Base-by-base conservation (phyloP, 2,113 vertebrate genomes). In the Dipodomys ordii region DNA sequence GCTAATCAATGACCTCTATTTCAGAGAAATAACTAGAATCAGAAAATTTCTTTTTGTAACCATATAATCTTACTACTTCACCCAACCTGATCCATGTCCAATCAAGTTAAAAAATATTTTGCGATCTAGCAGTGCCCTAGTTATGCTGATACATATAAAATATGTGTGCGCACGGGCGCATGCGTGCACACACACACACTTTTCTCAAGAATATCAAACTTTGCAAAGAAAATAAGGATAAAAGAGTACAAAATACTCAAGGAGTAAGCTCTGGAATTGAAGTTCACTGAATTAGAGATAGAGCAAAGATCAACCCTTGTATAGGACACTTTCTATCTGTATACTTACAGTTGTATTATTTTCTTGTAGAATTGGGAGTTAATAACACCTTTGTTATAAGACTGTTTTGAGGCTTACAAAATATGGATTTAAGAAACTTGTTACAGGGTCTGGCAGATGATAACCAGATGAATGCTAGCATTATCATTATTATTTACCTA, bases 401-500 rank as follows among this genome's bases (percentile, higher is more conserved):
- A 91, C 67, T 84, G 90, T 91, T 91, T 71, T 87, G 25, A 94
- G 44, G 44, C 13, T 88, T 89, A 35, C 6, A 87, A 84, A 57
- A 57, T 62, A 81, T 76, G 30, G 64, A 88, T 18, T 0, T 32
- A 87, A 94, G 87, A n/a, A 19, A 8, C 72, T 83, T 92, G 85
- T 76, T 53, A 68, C n/a, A 88, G 49, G n/a, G n/a, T 32, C 44
- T 87, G 53, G 18, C 22, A 89, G 64, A 67, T 49, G 86, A 83
- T 86, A 72, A 90, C 90, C 12, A 90, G 65, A 82, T 46, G 76
- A 89, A 28, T n/a, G 20, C 64, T 57, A 88, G 62, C 46, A 83
- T 60, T 69, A 65, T 80, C 35, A 79, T 76, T 87, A 94, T 62
- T 81, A 77, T 83, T 92, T 94, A 90, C 91, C 30, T 30, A 73